phyloP scores from a whole-genome alignment of 2,888 invertebrate species.

The Molorchus minor region DNA sequence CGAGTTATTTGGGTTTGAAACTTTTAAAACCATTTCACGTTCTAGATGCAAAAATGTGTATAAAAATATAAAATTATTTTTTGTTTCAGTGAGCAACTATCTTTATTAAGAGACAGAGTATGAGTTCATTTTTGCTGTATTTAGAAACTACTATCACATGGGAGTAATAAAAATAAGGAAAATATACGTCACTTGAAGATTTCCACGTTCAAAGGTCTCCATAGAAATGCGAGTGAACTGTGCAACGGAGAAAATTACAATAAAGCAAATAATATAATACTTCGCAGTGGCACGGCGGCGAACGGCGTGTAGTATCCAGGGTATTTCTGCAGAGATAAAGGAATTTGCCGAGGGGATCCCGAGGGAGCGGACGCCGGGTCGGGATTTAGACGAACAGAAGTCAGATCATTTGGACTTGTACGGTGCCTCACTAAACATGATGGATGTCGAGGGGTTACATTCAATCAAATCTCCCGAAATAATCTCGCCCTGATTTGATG shows the following conservation, averaged over 20 bases:
- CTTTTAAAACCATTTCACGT: no score
- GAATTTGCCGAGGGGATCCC: constrained; percentile 49
- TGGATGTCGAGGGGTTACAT: constrained; percentile 55
- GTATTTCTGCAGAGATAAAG: constrained; percentile 45
- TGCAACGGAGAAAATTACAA: constrained; percentile 1
- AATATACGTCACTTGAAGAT: no score
- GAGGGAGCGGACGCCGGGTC: constrained; percentile 43
- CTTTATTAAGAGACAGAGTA: no score
- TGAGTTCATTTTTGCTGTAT: no score
- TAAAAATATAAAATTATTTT: no score
- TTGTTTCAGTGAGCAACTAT: no score
- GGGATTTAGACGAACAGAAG: constrained; percentile 55
- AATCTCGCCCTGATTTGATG: constrained; percentile 53
- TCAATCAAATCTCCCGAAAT: constrained; percentile 56
- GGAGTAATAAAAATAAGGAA: no score
- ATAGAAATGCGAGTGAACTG: no score
- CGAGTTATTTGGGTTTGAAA: no score
- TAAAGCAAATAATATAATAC: constrained; percentile 20
- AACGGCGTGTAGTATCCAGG: constrained; percentile 15
- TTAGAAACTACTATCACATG: no score
- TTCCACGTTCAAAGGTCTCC: no score
- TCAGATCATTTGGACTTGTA: constrained; percentile 55
- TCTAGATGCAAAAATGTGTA: no score
- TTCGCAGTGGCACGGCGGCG: not conserved
- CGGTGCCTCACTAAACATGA: constrained; percentile 55